These are phyloP conservation scores for Pantelozetes paolii DNA, from an alignment of 2,888 invertebrate species.

Conservation along the genomic window DNA sequence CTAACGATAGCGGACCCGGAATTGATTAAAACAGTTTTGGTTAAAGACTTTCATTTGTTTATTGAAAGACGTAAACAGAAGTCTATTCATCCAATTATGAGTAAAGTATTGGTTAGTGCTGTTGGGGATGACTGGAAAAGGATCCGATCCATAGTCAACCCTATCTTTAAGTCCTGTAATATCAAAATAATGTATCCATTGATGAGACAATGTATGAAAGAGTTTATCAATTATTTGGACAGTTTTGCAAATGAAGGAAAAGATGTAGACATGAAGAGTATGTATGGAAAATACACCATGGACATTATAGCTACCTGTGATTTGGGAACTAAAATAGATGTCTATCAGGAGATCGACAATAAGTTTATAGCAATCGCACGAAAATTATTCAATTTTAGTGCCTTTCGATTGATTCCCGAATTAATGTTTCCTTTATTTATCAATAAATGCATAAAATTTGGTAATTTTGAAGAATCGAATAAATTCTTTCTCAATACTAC, in stretches of 20 bases:
- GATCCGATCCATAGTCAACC: constrained; percentile 29
- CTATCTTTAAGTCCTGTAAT: constrained; percentile 39
- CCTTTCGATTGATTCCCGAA: no score
- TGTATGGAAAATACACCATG: constrained; percentile 59
- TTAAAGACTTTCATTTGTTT: neutral
- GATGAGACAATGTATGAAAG: neutral
- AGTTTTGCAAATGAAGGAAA: constrained; percentile 51
- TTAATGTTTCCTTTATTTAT: no score
- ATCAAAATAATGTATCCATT: constrained; percentile 32
- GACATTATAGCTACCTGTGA: constrained; percentile 62
- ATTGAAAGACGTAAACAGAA: neutral
- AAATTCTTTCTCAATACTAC: no score
- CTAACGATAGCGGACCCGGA: neutral
- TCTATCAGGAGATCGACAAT: neutral
- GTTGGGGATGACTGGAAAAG: constrained; percentile 37
- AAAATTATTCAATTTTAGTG: no score
- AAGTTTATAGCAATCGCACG: no score
- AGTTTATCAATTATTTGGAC: neutral
- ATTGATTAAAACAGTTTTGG: neutral
- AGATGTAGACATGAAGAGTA: neutral
- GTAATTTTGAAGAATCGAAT: no score
- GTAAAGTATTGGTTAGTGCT: neutral
- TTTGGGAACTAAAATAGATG: constrained; percentile 61
- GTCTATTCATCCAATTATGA: neutral
- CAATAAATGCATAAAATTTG: no score